Conservation (phyloP, 2,113 vertebrate species). For the Muntiacus reevesi region DNA sequence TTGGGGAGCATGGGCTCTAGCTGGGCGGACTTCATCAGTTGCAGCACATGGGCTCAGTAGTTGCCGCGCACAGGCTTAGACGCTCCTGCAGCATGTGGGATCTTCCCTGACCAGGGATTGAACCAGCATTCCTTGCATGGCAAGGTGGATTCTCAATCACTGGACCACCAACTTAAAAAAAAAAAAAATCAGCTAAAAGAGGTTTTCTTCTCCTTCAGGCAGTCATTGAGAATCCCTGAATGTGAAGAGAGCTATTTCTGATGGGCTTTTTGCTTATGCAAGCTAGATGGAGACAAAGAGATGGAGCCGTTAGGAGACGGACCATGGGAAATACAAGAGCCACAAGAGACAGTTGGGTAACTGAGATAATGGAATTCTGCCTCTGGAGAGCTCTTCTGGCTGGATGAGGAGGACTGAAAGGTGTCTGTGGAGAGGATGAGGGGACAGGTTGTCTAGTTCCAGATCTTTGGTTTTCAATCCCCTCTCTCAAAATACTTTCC, state of each 20-base stretch:
- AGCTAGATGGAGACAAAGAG: not conserved
- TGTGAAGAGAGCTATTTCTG: not conserved
- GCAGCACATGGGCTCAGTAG: not conserved
- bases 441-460: not conserved
- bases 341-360: not conserved
- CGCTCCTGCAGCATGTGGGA: not conserved
- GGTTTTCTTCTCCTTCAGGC: not conserved
- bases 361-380: not conserved
- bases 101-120: not conserved
- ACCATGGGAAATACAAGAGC: not conserved
- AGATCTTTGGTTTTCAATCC: not conserved
- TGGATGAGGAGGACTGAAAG: not conserved
- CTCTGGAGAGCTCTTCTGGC: not conserved
- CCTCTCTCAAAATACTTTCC: not conserved
- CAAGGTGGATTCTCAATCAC: not conserved
- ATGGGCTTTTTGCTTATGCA: not conserved
- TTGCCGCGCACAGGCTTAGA: accelerated
- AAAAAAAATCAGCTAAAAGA: not conserved
- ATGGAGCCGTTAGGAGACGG: not conserved
- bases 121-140: not conserved
- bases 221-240: not conserved
- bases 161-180: not conserved
- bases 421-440: accelerated
- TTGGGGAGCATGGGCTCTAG: not conserved
- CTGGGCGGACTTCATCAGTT: not conserved